Evolutionary conservation across 2,797 vertebrate genomes (phyloP), one percentile per base, ranked within the genome.

Genomic region (Phyllotis vaccarum): DNA sequence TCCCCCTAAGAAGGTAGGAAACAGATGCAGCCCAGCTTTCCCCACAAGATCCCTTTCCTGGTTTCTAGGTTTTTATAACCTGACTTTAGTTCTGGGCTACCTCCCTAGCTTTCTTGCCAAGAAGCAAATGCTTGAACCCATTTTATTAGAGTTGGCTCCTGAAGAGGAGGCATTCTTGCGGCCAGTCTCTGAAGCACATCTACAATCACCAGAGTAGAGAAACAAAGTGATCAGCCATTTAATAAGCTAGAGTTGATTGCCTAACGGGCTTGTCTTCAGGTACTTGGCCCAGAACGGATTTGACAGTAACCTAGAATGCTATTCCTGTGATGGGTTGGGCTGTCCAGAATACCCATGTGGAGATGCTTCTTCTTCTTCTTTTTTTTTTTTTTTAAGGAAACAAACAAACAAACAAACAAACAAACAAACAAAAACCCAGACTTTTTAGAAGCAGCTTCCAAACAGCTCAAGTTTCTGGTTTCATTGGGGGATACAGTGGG

Each of bases 381-480:
- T n/a, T n/a, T n/a, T n/a, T n/a, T n/a, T n/a, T n/a, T n/a, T n/a
- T n/a, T n/a, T n/a, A n/a, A n/a, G n/a, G n/a, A n/a, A n/a, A n/a
- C n/a, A n/a, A n/a, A n/a, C n/a, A n/a, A n/a, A 74, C 13, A 31
- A 60, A 37, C n/a, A 58, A 27, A 19, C 2, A 43, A 58, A 80
- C 10, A 56, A 14, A n/a, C 19, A 34, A 27, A 58, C 34, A 40
- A 7, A 24, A 17, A 52, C 21, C n/a, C 70, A 62, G 40, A 21
- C 29, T 49, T 21, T 90, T 46, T 62, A 54, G 76, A 78, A 86
- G 66, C 27, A 54, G 87, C 72, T 88, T 88, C 62, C 75, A 91
- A 60, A 89, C 17, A 95, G 93, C 82, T 94, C 49, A 1, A 62
- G 64, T 89, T 94, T 96, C 49, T 0, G 54, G 46, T 91, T 95